A percentile compares a stretch with the other conserved stretches of the same genome.
Evolutionary conservation across 2,113 vertebrate genomes (phyloP).

Genomic region (Caretta caretta): DNA sequence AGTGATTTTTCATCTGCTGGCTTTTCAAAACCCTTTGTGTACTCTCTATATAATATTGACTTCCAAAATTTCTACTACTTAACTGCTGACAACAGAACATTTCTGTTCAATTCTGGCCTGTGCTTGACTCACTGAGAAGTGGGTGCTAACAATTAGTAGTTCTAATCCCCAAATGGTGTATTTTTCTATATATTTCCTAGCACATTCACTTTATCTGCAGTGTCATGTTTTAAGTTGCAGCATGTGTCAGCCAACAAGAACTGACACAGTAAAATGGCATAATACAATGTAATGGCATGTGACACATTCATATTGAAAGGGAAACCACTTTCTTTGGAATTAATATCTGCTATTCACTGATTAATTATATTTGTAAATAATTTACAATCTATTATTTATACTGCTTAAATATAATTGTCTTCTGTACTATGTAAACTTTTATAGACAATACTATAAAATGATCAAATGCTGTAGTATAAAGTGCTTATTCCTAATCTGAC

Average conservation of each 20-base stretch:
- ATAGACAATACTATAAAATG: background rate
- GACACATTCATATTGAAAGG: constrained; percentile 46
- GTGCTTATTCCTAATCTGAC: background rate
- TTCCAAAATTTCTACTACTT: background rate
- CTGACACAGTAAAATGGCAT: constrained; percentile 45
- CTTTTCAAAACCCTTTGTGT: background rate
- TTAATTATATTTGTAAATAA: background rate
- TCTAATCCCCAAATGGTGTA: background rate
- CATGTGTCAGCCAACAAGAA: constrained; percentile 65
- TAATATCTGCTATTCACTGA: background rate
- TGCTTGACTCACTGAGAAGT: background rate
- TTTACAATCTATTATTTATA: background rate
- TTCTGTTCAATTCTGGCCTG: background rate
- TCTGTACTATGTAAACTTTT: background rate
- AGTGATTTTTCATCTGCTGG: background rate
- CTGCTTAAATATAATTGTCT: rapidly evolving
- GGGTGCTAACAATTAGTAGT: background rate
- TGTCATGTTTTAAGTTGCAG: constrained; percentile 61
- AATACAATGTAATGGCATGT: constrained; percentile 29
- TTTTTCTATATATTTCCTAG: background rate
- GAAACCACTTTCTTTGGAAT: constrained; percentile 12
- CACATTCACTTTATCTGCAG: constrained; percentile 20
- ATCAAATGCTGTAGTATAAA: background rate
- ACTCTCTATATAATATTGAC: rapidly evolving
- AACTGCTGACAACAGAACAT: background rate